These are phyloP conservation scores for Germaria angustata DNA, from an alignment of 2,888 invertebrate genomes.

Conservation along the genomic window DNA sequence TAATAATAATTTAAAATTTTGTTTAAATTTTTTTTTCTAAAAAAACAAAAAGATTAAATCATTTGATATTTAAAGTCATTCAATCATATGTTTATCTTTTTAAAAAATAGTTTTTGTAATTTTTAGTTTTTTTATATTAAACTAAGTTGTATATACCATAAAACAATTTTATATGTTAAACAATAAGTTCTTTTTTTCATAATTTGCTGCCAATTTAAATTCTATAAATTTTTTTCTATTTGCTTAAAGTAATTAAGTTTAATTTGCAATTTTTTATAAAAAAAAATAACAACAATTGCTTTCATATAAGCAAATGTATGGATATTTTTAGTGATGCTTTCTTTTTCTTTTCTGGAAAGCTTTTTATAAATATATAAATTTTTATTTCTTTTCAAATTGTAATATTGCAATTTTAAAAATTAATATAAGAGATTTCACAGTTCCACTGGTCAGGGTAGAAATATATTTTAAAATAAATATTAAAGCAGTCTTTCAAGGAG, in stretches of 20 bases:
- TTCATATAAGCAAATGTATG: conserved; percentile 59
- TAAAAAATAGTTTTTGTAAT: conserved; percentile 23
- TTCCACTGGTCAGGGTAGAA: conserved; percentile 4
- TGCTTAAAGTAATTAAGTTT: conserved; percentile 53
- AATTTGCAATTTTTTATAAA: conserved; percentile 42
- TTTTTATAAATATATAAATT: conserved; percentile 8
- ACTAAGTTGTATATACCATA: conserved; percentile 58
- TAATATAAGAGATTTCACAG: conserved; percentile 30
- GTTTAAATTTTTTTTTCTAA: conserved; percentile 23
- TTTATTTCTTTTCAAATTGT: conserved; percentile 40
- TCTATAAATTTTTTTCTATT: conserved; percentile 48
- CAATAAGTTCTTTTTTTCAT: conserved; percentile 37
- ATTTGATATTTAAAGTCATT: conserved; percentile 37
- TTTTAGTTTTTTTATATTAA: conserved; percentile 16
- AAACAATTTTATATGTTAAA: conserved; percentile 17
- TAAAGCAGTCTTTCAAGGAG: conserved; percentile 2
- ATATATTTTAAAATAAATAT: neutral
- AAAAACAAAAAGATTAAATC: conserved; percentile 12
- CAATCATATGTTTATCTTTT: conserved; percentile 24
- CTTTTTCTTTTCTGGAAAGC: conserved; percentile 15
- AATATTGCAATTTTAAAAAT: conserved; percentile 39
- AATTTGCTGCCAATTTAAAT: conserved; percentile 66
- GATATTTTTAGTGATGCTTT: conserved; percentile 37
- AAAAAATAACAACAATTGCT: conserved; percentile 8
- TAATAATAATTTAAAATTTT: conserved; percentile 33